These are phyloP conservation scores for Melanotaenia boesemani DNA, from an alignment of 2,797 vertebrate genomes.

Conservation along the genomic window DNA sequence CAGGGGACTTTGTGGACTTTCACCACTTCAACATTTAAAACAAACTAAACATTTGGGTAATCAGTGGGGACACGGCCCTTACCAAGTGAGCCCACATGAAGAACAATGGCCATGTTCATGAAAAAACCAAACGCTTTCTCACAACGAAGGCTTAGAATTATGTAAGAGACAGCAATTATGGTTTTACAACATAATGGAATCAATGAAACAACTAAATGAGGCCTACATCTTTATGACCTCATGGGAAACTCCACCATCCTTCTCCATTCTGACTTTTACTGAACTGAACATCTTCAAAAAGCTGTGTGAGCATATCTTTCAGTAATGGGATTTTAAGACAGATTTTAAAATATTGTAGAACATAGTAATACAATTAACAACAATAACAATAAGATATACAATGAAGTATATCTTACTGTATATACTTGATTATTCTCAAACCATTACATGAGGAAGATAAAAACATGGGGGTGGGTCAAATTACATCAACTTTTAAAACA, in stretches of 20 bases:
- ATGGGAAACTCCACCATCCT: conserved; percentile 65
- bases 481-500: background rate
- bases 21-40: conserved; percentile 26
- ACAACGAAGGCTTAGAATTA: conserved; percentile 1
- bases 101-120: background rate
- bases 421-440: background rate
- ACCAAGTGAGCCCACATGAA: background rate
- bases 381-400: background rate
- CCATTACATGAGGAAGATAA: background rate
- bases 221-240: conserved; percentile 49
- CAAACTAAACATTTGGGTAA: conserved; percentile 23
- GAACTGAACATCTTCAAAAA: background rate
- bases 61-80: background rate
- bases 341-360: background rate
- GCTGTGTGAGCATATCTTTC: background rate
- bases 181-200: background rate
- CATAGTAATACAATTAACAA: background rate
- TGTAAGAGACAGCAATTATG: background rate
- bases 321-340: background rate
- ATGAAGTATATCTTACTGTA: background rate
- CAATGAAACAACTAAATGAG: conserved; percentile 24
- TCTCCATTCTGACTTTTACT: conserved; percentile 40
- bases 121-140: background rate
- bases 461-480: background rate
- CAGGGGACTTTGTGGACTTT: conserved; percentile 29